phyloP scores from a whole-genome alignment of 2,888 invertebrate species.

The Piscicola geometra region DNA sequence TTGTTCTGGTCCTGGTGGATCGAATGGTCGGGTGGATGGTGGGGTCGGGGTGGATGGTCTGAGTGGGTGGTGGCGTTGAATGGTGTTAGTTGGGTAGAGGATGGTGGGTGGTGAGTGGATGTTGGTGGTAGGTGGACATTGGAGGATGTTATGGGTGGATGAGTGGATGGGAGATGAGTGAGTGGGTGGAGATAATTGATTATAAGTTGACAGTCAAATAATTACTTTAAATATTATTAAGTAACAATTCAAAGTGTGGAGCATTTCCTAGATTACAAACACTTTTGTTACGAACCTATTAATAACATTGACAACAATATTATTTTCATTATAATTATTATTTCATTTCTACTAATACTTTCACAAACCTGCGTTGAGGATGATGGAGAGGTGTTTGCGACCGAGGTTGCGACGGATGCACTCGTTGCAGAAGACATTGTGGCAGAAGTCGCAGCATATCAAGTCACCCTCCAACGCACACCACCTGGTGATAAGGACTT shows the following conservation, averaged over 20 bases:
- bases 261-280: too few species aligned
- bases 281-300: too few species aligned
- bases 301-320: too few species aligned
- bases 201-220: too few species aligned
- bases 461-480: constrained; percentile 27
- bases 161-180: too few species aligned
- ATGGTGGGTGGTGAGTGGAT: too few species aligned
- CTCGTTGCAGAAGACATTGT: constrained; percentile 33
- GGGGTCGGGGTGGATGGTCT: too few species aligned
- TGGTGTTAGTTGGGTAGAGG: background rate
- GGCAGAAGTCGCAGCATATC: constrained; percentile 30
- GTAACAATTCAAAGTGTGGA: too few species aligned
- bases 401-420: constrained; percentile 30
- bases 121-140: too few species aligned
- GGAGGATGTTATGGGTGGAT: too few species aligned
- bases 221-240: too few species aligned
- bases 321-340: background rate
- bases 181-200: too few species aligned
- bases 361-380: constrained; percentile 19
- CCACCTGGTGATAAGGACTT: background rate
- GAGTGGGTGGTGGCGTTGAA: background rate
- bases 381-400: constrained; percentile 27
- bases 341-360: background rate
- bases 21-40: background rate
- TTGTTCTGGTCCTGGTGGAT: constrained; percentile 45